Base-by-base conservation (phyloP, 2,888 invertebrate species). In the Melanophora roralis region DNA sequence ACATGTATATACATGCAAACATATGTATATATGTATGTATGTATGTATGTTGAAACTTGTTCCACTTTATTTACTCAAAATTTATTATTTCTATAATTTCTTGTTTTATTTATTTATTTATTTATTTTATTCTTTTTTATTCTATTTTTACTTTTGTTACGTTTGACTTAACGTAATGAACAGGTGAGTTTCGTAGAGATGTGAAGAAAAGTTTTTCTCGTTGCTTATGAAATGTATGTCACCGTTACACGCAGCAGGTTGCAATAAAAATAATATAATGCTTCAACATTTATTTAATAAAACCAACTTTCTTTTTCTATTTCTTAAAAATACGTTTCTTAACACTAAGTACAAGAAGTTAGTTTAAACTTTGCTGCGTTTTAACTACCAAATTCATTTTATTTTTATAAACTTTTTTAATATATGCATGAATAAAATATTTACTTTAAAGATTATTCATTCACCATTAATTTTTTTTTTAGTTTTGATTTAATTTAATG, bases 181-280 rank as follows among this genome's bases (percentile, higher is more conserved):
- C 83, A 82, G 82, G 81, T 80, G 81, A 78, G 78, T 81, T 81
- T 77, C 65, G 45, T 71, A 49, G 53, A 64, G 68, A 64, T 62
- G 27, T 59, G 71, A 75, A 69, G 75, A 68, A n/a, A n/a, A n/a
- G n/a, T 72, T 80, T 75, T 79, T 76, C 69, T 69, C 75, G 67
- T 62, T 69, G 67, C 64, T 72, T 78, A 67, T 74, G 69, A 78
- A 83, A 84, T 84, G 84, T 84, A 82, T 84, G 84, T 84, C 84
- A 84, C 83, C 84, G 83, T 84, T 84, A 84, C 83, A 76, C 67
- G 69, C 81, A 81, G 73, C 81, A 76, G 71, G 79, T 68, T 78
- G 72, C 76, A 81, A 73, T 69, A 78, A 76, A 67, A 80, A 60
- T 60, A 59, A 32, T 32, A 75, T 59, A 73, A 45, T 57, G 40